These are phyloP conservation scores for Catalaphyllia jardinei DNA, from an alignment of 64 coral and sea anemone genomes.

Conservation along the genomic window DNA sequence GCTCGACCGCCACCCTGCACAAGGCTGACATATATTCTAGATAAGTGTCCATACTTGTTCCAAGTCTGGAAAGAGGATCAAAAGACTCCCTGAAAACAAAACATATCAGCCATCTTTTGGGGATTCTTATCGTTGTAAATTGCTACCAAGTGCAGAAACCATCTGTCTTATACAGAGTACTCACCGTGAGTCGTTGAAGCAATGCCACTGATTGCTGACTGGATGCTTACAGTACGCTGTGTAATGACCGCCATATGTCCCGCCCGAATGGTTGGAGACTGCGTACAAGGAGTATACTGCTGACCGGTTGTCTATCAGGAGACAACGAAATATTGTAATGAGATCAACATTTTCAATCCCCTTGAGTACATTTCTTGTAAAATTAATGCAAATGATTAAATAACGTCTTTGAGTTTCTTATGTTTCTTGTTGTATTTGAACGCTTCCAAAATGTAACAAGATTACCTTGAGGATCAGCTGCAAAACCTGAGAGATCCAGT, in stretches of 20 bases:
- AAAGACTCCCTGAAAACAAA: no score
- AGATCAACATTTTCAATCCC: not conserved
- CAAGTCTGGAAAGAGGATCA: no score
- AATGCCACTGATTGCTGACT: conserved; percentile 87
- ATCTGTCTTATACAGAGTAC: not conserved
- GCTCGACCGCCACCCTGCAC: no score
- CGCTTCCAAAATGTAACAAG: not conserved
- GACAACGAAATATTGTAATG: not conserved
- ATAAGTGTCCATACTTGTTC: no score
- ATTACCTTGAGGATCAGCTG: conserved; percentile 70
- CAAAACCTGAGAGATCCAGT: conserved; percentile 71
- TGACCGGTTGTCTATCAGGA: conserved; percentile 29
- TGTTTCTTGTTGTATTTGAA: no score
- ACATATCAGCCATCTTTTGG: no score
- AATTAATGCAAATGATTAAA: no score
- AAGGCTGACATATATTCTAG: no score
- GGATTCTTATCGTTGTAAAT: no score
- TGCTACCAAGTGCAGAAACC: no score
- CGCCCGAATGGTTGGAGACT: conserved; percentile 91
- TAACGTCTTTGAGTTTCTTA: no score
- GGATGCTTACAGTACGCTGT: conserved; percentile 96
- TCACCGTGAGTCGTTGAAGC: conserved; percentile 97
- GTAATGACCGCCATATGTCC: conserved; percentile 96
- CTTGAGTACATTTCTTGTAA: no score
- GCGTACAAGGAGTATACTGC: conserved; percentile 69